Evolutionary conservation across 2,888 invertebrate species (phyloP), one percentile per base, ranked within the genome.

Genomic region (Caenorhabditis sp.): DNA sequence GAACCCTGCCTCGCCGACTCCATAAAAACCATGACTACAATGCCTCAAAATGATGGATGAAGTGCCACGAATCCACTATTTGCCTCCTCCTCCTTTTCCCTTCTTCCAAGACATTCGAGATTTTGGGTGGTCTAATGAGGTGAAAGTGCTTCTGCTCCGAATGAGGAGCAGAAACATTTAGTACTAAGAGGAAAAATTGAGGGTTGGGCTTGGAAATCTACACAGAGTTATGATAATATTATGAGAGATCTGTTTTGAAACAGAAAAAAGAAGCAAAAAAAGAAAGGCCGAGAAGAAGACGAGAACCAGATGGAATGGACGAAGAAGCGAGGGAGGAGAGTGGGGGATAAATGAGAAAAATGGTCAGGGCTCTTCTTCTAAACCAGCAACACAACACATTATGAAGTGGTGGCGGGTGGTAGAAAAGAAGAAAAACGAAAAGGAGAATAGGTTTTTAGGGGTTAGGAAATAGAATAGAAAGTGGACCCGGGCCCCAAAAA

Each of bases 261-360:
- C 12, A 14, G 19, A 47, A 54, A 31, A 47, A 44, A 58, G 26
- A 63, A 22, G 14, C 58, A 35, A 19, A 16, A n/a, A 35, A 68
- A 35, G 8, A 16, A n/a, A 35, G 2, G 12, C 16, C 22, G 24
- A 54, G 41, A 58, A 64, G 63, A 51, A 49, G 16, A 28, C 16
- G 51, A 77, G 24, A 38, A 61, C 72, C 58, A 77, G 61, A 77
- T 63, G 75, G 76, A 59, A 58, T 54, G 58, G n/a, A 69, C 22
- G 73, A 66, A 44, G 56, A 64, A 64, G 28, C 8, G 22, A 38
- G 47, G 10, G n/a, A n/a, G 66, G 49, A 64, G 49, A 47, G 70
- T 35, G 54, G 31, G 47, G 54, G 68, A 68, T 76, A 49, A 77
- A 68, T 63, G 73, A 82, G 63, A 74, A 69, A 70, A 59, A 70